These are phyloP conservation scores for Etheostoma cragini DNA, from an alignment of 2,113 vertebrate species.

Conservation along the genomic window DNA sequence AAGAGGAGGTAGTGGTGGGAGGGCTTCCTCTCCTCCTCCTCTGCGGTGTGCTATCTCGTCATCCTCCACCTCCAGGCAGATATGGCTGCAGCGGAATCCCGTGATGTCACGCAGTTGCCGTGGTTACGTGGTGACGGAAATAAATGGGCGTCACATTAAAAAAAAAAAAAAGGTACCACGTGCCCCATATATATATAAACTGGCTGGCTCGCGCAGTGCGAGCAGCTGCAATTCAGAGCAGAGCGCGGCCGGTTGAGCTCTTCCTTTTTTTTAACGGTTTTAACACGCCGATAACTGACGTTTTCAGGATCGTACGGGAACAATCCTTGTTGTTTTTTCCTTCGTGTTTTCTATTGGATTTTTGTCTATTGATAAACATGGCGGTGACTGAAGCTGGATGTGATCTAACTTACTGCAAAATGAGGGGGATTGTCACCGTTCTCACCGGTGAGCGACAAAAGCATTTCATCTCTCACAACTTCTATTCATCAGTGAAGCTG, in stretches of 20 bases:
- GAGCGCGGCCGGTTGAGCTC: not conserved
- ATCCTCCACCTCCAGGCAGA: conserved; percentile 42
- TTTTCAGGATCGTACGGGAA: not conserved
- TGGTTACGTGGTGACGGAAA: conserved; percentile 70
- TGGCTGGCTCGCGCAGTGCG: not conserved
- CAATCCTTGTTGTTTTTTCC: not conserved
- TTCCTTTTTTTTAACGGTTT: not conserved
- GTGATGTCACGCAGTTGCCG: conserved; percentile 78
- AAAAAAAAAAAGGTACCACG: conserved; percentile 58
- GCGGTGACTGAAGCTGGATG: conserved; percentile 84
- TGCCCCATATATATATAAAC: conserved; percentile 75
- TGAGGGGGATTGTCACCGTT: conserved; percentile 84
- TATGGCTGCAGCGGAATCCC: conserved; percentile 74
- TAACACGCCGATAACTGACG: not conserved
- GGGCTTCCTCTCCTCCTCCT: not conserved
- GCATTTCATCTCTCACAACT: too few species aligned
- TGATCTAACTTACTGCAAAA: conserved; percentile 86
- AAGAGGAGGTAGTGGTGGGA: conserved; percentile 1
- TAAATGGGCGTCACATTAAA: conserved; percentile 38
- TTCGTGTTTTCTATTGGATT: conserved; percentile 32
- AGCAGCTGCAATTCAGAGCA: conserved; percentile 14
- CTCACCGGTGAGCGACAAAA: conserved; percentile 80
- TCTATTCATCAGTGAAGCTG: not conserved
- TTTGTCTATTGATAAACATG: conserved; percentile 61
- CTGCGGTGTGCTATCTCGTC: conserved; percentile 50